Base-by-base conservation (phyloP, 2,797 vertebrate genomes). In the Enteromius radiatus region DNA sequence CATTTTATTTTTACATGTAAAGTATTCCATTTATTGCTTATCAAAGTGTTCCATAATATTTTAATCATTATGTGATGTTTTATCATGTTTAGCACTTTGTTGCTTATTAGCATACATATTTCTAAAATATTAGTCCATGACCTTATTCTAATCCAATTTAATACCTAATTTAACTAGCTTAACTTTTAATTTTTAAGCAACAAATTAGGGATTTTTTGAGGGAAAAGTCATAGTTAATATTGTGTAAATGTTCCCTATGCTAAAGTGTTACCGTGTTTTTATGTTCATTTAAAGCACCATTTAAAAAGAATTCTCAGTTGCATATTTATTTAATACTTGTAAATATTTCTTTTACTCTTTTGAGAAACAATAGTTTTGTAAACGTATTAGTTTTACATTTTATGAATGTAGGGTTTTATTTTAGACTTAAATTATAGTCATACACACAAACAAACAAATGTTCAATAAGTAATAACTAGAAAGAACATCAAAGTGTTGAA, bases 401-500 rank as follows among this genome's bases (percentile, higher is more conserved):
- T 33, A 15, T 1, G 47, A 36, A 36, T 33, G 5, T 9, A 73
- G 9, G 12, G 12, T 38, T 56, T 26, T 56, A 9, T 43, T 61
- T 59, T 19, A 41, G n/a, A 43, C 10, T 61, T 28, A 1, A 61
- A 26, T 59, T 19, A 59, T 43, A 28, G 36, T 28, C n/a, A 45
- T 61, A 14, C 56, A 12, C 26, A 61, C 21, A n/a, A 8, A 70
- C 23, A 31, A 47, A 12, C 0, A 2, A 41, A 74, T 33, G 23
- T 33, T 31, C 9, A 54, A 54, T 54, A 26, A 19, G 3, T 56
- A 69, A 59, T 36, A 47, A 45, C 36, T 43, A 61, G 4, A 71
- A 80, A 28, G 8, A 71, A 33, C 28, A 33, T 80, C 38, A 36
- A 63, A 81, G 68, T 49, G 59, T 75, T 49, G 4, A 81, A 61